Base-by-base conservation (phyloP, 2,113 vertebrate genomes). In the Tenebrosternarchus preto region DNA sequence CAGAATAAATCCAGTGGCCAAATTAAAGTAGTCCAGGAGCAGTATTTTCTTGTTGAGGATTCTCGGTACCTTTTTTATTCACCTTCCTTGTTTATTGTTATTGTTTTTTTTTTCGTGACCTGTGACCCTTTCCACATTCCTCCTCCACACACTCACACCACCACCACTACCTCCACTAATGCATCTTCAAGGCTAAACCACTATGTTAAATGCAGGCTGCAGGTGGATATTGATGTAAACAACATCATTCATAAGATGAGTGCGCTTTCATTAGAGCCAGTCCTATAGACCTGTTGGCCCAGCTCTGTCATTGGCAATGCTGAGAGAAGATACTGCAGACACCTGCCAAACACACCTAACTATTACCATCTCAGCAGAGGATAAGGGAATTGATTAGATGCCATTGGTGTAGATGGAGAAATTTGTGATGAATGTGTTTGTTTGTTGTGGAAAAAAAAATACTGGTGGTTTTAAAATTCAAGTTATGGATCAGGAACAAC, bases 191-290 rank as follows among this genome's bases (percentile, higher is more conserved):
- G 53, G 71, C 27, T 56, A 33, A 31, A 36, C 15, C 16, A 9
- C 72, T 11, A 19, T 60, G 72, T 22, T 68, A 55, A 69, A 39
- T 36, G 55, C n/a, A 33, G 29, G 20, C 55, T 36, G 55, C 15
- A 19, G 66, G 15, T 55, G 46, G 53, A 69, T 69, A 77, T 78
- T 63, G 43, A 76, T 50, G 22, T 27, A 24, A 71, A 78, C 77
- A 57, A 24, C 36, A 43, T 70, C 53, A 57, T 68, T 69, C 33
- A 60, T 57, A 46, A 78, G 29, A 27, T 20, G 76, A 69, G 66
- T 27, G 22, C 25, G 43, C 22, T 60, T 11, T 15, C 31, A 68
- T 57, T 60, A 60, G 72, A 59, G 22, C 55, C 6, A 9, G 22
- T 3, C 29, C 9, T 33, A 22, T n/a, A 12, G 43, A 12, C 8